These are phyloP conservation scores for Pogonocichla stellata DNA, from an alignment of 2,113 vertebrate genomes.

Conservation along the genomic window DNA sequence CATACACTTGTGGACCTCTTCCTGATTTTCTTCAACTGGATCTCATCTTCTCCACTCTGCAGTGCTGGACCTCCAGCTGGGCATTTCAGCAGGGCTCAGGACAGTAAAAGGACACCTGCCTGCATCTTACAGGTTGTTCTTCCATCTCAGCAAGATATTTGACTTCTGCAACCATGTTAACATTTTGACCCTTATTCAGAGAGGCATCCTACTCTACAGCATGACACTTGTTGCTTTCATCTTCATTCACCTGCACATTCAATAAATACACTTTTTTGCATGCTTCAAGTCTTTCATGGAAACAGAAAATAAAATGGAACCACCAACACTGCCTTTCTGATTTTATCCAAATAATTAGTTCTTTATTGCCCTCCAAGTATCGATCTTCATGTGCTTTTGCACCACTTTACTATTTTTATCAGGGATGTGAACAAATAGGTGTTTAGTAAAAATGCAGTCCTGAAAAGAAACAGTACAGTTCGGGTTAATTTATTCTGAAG, in stretches of 20 bases:
- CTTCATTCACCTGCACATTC: not conserved
- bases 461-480: not conserved
- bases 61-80: not conserved
- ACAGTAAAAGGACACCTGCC: not conserved
- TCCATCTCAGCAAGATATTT: not conserved
- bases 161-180: not conserved
- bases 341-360: not conserved
- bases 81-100: not conserved
- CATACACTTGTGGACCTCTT: not conserved
- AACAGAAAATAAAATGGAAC: not conserved
- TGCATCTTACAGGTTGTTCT: not conserved
- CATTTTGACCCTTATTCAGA: not conserved
- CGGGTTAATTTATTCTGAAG: not conserved
- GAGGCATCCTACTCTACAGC: not conserved
- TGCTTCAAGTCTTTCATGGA: not conserved
- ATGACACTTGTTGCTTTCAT: not conserved
- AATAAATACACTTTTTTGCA: not conserved
- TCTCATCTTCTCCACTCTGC: not conserved
- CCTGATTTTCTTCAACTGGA: not conserved
- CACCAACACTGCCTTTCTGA: not conserved
- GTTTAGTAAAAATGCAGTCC: not conserved
- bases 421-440: not conserved
- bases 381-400: not conserved
- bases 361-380: not conserved
- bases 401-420: not conserved